Base-by-base conservation (phyloP, 2,888 invertebrate genomes). In the Acronicta alni region DNA sequence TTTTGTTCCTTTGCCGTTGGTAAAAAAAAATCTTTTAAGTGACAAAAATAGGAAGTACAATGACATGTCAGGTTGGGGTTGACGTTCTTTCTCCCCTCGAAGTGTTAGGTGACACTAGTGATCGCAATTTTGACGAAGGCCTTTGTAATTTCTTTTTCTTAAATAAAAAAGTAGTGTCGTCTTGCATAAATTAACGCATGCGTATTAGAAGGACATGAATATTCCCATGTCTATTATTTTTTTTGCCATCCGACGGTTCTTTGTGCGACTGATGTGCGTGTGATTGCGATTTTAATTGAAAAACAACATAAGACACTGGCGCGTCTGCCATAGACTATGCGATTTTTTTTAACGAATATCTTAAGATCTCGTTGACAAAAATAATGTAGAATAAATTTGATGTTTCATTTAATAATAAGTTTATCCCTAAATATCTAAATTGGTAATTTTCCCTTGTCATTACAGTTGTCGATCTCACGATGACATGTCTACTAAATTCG, bases 161-260 rank as follows among this genome's bases (percentile, higher is more conserved):
- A 61, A 72, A 69, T 71, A 71, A 80, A 85, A 85, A 85, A 83
- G 75, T 75, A 82, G 83, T 83, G 90, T 91, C 92, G 83, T 87
- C 92, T 93, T 94, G 94, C 93, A 94, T 94, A 93, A 91, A 94
- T 94, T 93, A 93, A 86, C 84, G 84, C 80, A 76, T 81, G 81
- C 77, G 84, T 86, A 88, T 84, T 83, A 81, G 77, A 23, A 84
- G 78, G 69, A 85, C 85, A 92, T 94, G 92, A 93, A 94, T 93
- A 93, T 93, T 94, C 93, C 91, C 93, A 93, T 90, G 88, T 84
- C 73, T 86, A 87, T 90, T 89, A 84, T 85, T 79, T 76, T 84
- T 76, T 84, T 76, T 75, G 66, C 51, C 67, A 69, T 66, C 75
- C 64, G 56, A 70, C 57, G 54, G 59, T 44, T 43, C 58, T 69